Evolutionary conservation across 2,113 vertebrate genomes (phyloP), one percentile per base, ranked within the genome.

Genomic region (Ellobius talpinus): DNA sequence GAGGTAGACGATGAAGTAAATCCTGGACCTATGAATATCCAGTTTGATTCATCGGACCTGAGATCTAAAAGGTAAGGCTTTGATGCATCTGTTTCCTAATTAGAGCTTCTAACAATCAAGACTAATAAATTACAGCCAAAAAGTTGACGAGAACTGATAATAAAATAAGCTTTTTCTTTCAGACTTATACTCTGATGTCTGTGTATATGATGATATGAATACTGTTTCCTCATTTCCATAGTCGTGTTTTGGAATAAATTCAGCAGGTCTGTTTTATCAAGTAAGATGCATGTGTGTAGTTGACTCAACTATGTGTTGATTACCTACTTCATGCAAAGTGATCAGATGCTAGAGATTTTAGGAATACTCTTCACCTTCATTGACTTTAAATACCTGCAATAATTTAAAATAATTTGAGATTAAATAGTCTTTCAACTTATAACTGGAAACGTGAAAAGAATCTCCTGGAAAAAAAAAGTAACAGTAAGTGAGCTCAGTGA

Each of bases 11-110:
- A 96, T 95, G 98, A 98, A 97, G 89, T 94, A 81, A 89, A 39
- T 95, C 96, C 97, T 13, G 98, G 98, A 79, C 96, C 98, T 33
- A 96, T 98, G 98, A 99, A 98, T 95, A 99, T 99, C 95, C 99
- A 99, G 74, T 99, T 98, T 93, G 96, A 98, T 81, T 97, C 98
- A 47, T 98, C 98, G 96, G 98, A 99, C 66, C 96, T 97, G 55
- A 98, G 97, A 73, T 97, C 97, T 87, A 99, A 99, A 98, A 98
- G 98, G 99, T 99, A 97, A 19, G 86, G 58, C 23, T 88, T 93
- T 78, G 72, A 84, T 95, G 63, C 6, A 55, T 12, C 92, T 70
- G 68, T 78, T 88, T 95, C 21, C 47, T 89, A 82, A 91, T 84
- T 91, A 90, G 16, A 29, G 1, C 82, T 93, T 95, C 77, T 81